Conservation (phyloP, 2,797 vertebrate genomes). For the Arctocebus calabarensis region DNA sequence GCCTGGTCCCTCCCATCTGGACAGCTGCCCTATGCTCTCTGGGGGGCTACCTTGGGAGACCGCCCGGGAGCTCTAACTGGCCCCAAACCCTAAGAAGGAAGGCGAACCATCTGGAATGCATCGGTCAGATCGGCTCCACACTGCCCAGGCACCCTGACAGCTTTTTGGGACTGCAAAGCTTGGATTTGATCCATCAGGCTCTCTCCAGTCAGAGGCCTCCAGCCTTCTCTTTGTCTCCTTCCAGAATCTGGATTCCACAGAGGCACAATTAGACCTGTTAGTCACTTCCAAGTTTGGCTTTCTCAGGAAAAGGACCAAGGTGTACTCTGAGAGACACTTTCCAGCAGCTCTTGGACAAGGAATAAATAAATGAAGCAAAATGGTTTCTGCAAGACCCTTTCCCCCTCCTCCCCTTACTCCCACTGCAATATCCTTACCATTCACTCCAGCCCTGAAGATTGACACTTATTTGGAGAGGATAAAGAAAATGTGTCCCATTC, state of each 20-base stretch:
- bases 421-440: background rate
- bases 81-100: constrained; percentile 68
- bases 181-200: constrained; percentile 67
- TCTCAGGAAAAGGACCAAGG: constrained; percentile 66
- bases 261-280: constrained; percentile 71
- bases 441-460: background rate
- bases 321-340: constrained; percentile 67
- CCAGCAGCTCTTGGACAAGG: constrained; percentile 54
- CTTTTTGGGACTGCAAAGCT: constrained; percentile 67
- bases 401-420: background rate
- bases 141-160: constrained; percentile 77
- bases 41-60: constrained; percentile 77
- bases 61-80: constrained; percentile 71
- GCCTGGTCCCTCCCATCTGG: constrained; percentile 68
- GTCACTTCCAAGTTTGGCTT: constrained; percentile 73
- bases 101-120: constrained; percentile 77
- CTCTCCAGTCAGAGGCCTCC: constrained; percentile 68
- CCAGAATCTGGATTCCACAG: constrained; percentile 67
- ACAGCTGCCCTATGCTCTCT: constrained; percentile 67
- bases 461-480: constrained; percentile 37
- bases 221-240: constrained; percentile 69
- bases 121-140: constrained; percentile 52
- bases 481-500: constrained; percentile 42
- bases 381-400: constrained; percentile 32
- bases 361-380: constrained; percentile 54